phyloP scores from a whole-genome alignment of 2,113 vertebrate species.

The Rallus limicola region DNA sequence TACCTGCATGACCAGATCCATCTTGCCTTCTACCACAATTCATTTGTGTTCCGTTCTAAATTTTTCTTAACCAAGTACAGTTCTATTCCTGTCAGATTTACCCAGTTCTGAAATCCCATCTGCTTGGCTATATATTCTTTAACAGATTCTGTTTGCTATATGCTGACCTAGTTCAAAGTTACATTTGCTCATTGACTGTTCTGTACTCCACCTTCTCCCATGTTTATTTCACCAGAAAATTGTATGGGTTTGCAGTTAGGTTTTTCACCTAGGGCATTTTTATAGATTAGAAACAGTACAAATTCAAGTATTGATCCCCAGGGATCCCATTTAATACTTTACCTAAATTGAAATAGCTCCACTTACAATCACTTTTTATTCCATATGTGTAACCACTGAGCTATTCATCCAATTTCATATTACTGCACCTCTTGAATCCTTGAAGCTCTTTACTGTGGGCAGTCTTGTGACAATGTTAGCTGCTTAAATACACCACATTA shows the following conservation, averaged over 20 bases:
- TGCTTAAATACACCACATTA: constrained; percentile 16
- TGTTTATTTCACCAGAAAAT: constrained; percentile 50
- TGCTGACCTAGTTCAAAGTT: constrained; percentile 63
- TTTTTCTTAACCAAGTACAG: constrained; percentile 45
- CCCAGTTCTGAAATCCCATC: constrained; percentile 54
- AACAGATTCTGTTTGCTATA: constrained; percentile 40
- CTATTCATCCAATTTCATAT: constrained; percentile 50
- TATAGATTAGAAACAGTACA: constrained; percentile 52
- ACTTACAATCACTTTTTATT: constrained; percentile 52
- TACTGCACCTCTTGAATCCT: constrained; percentile 10
- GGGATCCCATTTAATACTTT: constrained; percentile 56
- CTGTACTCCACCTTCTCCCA: constrained; percentile 20
- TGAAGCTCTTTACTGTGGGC: background rate
- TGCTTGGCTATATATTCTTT: constrained; percentile 51
- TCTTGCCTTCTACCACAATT: constrained; percentile 43
- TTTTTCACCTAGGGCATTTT: constrained; percentile 40
- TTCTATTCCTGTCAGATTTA: constrained; percentile 63
- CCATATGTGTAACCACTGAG: constrained; percentile 29
- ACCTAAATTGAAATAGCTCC: constrained; percentile 55
- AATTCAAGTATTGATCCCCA: constrained; percentile 51
- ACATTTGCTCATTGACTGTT: constrained; percentile 44
- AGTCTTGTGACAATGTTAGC: constrained; percentile 15
- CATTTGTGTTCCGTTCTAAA: constrained; percentile 19
- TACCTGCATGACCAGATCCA: background rate
- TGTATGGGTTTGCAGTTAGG: constrained; percentile 5